A percentile compares a stretch with the other conserved stretches of the same genome.
phyloP scores from a whole-genome alignment of 2,797 vertebrate species.

The Enteromius argenteus region DNA sequence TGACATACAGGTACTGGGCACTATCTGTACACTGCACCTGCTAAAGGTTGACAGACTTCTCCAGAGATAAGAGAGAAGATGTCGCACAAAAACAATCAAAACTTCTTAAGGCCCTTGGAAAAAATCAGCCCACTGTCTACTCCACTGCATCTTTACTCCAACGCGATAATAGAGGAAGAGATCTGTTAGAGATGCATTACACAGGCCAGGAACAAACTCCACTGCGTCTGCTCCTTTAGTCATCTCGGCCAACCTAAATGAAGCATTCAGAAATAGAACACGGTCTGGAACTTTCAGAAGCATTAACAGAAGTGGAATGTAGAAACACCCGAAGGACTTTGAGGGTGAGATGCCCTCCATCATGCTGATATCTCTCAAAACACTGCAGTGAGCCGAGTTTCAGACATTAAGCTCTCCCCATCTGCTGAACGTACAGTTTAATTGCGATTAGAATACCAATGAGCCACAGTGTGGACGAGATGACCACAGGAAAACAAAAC shows the following conservation, averaged over 20 bases:
- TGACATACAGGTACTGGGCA: slow-evolving; percentile 62
- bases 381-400: slow-evolving; percentile 20
- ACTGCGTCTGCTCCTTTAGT: slow-evolving; percentile 3
- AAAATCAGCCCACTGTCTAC: background rate
- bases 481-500: slow-evolving; percentile 44
- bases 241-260: slow-evolving; percentile 19
- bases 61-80: slow-evolving; percentile 60
- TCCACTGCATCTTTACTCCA: slow-evolving; percentile 1
- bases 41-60: slow-evolving; percentile 70
- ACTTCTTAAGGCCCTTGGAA: background rate
- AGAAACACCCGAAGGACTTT: slow-evolving; percentile 15
- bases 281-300: background rate
- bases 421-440: slow-evolving; percentile 55
- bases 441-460: slow-evolving; percentile 56
- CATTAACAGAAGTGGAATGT: slow-evolving; percentile 25
- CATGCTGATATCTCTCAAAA: slow-evolving; percentile 23
- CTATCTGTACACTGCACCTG: slow-evolving; percentile 77
- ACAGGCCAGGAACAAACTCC: background rate
- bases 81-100: slow-evolving; percentile 25
- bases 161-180: background rate
- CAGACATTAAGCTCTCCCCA: slow-evolving; percentile 33
- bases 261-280: slow-evolving; percentile 1
- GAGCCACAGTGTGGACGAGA: slow-evolving; percentile 20
- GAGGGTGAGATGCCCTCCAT: slow-evolving; percentile 35
- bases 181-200: slow-evolving; percentile 2